Percentiles rank a stretch among this genome's conserved stretches.
Evolutionary conservation across 1,140 invertebrate species (phyloP).

Genomic region (Rhyzopertha dominica): DNA sequence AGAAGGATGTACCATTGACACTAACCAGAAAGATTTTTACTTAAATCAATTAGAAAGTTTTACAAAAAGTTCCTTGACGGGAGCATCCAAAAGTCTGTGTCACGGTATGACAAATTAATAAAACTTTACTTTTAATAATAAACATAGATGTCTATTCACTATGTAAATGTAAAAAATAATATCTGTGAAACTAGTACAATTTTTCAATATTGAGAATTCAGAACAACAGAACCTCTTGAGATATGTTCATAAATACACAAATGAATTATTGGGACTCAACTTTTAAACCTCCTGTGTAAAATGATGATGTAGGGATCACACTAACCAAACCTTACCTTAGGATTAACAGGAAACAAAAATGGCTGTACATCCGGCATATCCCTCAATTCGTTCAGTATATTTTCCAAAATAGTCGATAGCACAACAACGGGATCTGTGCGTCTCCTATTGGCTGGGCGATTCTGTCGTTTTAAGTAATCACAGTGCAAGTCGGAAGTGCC

Average conservation of each 20-base stretch:
- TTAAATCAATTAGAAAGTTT: too few species aligned
- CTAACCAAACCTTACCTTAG: conserved; percentile 62
- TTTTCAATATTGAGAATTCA: too few species aligned
- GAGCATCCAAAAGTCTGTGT: too few species aligned
- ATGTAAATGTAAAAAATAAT: too few species aligned
- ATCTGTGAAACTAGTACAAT: too few species aligned
- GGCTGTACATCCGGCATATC: conserved; percentile 87
- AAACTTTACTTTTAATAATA: too few species aligned
- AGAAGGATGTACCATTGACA: too few species aligned
- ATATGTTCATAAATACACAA: background rate
- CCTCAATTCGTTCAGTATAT: conserved; percentile 90
- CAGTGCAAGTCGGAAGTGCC: conserved; percentile 73
- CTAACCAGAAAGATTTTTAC: too few species aligned
- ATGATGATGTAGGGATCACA: background rate
- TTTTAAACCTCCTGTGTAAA: conserved; percentile 9
- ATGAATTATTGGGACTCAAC: too few species aligned
- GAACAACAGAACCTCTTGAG: conserved; percentile 2
- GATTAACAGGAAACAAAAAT: conserved; percentile 92
- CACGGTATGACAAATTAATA: too few species aligned
- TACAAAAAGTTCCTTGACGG: too few species aligned
- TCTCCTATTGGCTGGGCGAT: conserved; percentile 84
- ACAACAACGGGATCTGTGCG: conserved; percentile 95
- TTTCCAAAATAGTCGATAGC: conserved; percentile 86
- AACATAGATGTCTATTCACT: too few species aligned
- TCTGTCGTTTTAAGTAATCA: conserved; percentile 88